Evolutionary conservation across 2,113 vertebrate species (phyloP).

Genomic region (Tupaia tana): DNA sequence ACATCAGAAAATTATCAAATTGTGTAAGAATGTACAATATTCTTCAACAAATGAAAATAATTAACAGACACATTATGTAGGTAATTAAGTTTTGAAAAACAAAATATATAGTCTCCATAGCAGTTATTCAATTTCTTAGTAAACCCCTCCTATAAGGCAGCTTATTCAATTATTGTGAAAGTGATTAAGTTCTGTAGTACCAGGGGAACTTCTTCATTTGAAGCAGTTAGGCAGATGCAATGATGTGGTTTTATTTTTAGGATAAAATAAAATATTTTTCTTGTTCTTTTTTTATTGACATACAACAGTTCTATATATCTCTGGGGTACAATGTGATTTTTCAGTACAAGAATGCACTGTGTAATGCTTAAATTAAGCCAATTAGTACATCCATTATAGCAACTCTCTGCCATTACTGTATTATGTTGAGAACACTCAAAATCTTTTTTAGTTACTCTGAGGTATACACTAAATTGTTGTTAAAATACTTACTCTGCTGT

Average conservation of each 20-base stretch:
- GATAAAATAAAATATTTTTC: too few species aligned
- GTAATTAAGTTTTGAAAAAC: neutral
- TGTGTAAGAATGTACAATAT: neutral
- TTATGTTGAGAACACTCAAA: too few species aligned
- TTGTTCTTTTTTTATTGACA: too few species aligned
- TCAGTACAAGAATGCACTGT: too few species aligned
- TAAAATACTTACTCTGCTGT: too few species aligned
- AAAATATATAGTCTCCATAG: neutral
- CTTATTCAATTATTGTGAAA: neutral
- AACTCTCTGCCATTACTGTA: too few species aligned
- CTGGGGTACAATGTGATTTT: too few species aligned
- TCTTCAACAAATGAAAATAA: neutral
- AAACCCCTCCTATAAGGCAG: neutral
- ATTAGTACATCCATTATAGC: too few species aligned
- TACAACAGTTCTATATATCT: too few species aligned
- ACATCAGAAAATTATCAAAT: neutral
- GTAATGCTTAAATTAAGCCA: too few species aligned
- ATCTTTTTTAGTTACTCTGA: too few species aligned
- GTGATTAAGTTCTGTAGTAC: neutral
- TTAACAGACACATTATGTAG: neutral
- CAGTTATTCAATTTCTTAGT: neutral
- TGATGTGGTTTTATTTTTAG: neutral
- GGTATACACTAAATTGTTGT: too few species aligned
- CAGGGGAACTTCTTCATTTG: neutral
- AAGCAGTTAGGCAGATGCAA: neutral